Evolutionary conservation across 1,140 invertebrate species (phyloP).

Genomic region (Mycetomoellerius zeteki): DNA sequence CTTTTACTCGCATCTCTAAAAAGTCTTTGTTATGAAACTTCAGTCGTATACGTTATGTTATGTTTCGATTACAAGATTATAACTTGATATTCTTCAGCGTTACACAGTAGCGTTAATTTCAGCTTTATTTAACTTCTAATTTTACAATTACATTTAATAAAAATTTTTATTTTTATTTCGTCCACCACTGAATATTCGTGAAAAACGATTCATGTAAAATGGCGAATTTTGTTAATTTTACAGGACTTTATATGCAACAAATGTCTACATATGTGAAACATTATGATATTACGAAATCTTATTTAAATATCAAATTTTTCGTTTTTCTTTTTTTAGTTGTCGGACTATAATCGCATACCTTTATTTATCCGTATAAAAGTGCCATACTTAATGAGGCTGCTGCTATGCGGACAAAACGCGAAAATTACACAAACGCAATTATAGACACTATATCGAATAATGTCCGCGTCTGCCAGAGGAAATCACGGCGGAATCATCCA

Average conservation of each 20-base stretch:
- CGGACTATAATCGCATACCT: neutral
- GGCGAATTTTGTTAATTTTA: conserved; percentile 2
- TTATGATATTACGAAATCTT: conserved; percentile 1
- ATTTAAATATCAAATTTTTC: neutral
- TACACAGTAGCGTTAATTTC: neutral
- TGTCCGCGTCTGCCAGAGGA: conserved; percentile 55
- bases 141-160: conserved; percentile 17
- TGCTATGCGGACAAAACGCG: conserved; percentile 44
- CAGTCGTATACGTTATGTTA: neutral
- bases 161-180: neutral
- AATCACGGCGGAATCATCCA: conserved; percentile 60
- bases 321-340: neutral
- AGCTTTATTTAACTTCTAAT: neutral
- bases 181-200: neutral
- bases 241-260: conserved; percentile 5
- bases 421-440: conserved; percentile 62
- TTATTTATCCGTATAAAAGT: conserved; percentile 53
- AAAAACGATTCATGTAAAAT: neutral
- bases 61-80: neutral
- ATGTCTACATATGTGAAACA: neutral
- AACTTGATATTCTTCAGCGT: neutral
- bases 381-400: conserved; percentile 42
- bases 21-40: neutral
- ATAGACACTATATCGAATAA: conserved; percentile 64
- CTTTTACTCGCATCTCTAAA: neutral